Base-by-base conservation (phyloP, 2,797 vertebrate species). In the Scarus forsteni region DNA sequence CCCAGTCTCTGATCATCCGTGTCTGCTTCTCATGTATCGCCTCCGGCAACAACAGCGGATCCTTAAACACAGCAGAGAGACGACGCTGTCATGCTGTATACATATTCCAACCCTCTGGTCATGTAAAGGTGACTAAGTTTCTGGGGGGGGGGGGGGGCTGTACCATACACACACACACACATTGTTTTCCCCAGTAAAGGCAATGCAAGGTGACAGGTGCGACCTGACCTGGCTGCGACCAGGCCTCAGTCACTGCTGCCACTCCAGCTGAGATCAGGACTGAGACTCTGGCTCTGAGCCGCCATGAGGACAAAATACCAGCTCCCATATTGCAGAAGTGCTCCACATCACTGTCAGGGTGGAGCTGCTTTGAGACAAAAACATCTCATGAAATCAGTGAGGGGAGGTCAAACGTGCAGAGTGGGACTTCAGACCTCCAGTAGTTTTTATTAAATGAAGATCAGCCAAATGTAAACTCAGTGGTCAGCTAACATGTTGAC, bases 181-280 rank as follows among this genome's bases (percentile, higher is more conserved):
- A 56, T 11, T 48, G 73, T 84, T 75, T 66, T 66, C 73, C 73
- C 56, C 53, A 11, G 55, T 63, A 80, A 51, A 80, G 81, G 67
- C 65, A 18, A 88, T 83, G 74, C 70, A 81, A 87, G 83, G 72
- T 85, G 88, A 90, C 88, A 88, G 77, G 83, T 84, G 78, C 15
- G 73, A 85, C 79, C 85, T 85, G 87, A 84, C 89, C 79, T 16
- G 54, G 52, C 74, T 58, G 65, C 52, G 40, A 74, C 80, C 70
- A 45, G 60, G 54, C 60, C 60, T 44, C 44, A 39, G 59, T 72
- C 57, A 4, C 44, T 0, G 43, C 62, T 79, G 77, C 70, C 72
- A 9, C 52, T 57, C 68, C 52, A 12, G 62, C 72, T 74, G 78
- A 66, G 72, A 84, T 86, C 86, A 70, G 42, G 66, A 69, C 62